Conservation (phyloP, 2,888 invertebrate genomes). For the Thera obeliscata region DNA sequence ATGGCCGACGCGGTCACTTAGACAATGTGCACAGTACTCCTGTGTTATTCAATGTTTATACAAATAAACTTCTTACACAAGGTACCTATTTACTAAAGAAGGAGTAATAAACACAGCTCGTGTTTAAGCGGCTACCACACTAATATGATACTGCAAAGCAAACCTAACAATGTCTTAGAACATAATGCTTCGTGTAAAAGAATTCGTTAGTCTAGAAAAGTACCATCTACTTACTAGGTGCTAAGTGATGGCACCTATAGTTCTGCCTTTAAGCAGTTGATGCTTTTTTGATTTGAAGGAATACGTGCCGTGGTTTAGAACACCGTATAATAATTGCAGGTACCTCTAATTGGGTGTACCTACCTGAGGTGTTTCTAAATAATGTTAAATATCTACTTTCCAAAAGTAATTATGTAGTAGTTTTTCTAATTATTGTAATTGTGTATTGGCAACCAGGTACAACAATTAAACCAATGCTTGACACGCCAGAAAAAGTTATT, state of each 20-base stretch:
- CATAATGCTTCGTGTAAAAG: too few species aligned
- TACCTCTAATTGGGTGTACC: too few species aligned
- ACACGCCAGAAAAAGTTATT: conserved; percentile 18
- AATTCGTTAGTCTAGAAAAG: background rate
- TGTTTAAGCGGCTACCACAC: too few species aligned
- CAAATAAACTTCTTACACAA: conserved; percentile 9
- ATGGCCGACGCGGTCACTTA: conserved; percentile 61
- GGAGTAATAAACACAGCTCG: background rate
- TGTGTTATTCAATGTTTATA: conserved; percentile 43
- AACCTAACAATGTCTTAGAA: background rate
- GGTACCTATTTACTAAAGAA: background rate
- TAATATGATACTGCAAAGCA: too few species aligned
- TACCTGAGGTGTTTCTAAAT: too few species aligned
- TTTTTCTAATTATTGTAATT: conserved; percentile 3
- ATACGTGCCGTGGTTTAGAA: too few species aligned
- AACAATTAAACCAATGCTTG: conserved; percentile 16
- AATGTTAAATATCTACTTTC: too few species aligned
- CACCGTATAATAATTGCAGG: too few species aligned
- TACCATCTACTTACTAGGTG: too few species aligned
- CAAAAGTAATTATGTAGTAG: too few species aligned
- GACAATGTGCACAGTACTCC: conserved; percentile 60
- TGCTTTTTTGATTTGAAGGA: too few species aligned
- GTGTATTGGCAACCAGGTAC: conserved; percentile 21
- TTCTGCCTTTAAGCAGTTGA: background rate
- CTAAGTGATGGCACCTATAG: too few species aligned